Evolutionary conservation across 2,888 invertebrate species (phyloP).

Genomic region (Agrypnus murinus): DNA sequence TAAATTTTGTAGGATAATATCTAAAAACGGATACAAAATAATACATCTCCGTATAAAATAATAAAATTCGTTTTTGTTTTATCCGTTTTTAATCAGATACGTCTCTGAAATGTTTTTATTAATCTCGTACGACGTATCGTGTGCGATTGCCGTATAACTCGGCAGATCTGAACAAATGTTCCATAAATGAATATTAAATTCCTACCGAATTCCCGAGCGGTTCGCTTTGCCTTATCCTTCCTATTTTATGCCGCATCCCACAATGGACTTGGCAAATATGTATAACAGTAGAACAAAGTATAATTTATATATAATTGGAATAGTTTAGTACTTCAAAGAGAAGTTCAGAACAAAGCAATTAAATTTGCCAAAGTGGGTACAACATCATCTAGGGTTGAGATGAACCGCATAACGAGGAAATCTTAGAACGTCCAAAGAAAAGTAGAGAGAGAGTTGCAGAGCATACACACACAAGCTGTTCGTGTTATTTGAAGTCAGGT

Average conservation of each 20-base stretch:
- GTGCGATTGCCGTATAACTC: slow-evolving; percentile 37
- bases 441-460: slow-evolving; percentile 18
- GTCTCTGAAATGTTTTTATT: slow-evolving; percentile 33
- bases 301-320: slow-evolving; percentile 55
- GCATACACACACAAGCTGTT: slow-evolving; percentile 37
- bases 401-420: slow-evolving; percentile 43
- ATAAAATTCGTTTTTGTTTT: no score
- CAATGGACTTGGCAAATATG: slow-evolving; percentile 50
- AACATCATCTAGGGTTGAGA: slow-evolving; percentile 32
- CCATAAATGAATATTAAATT: slow-evolving; percentile 51
- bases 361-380: slow-evolving; percentile 44
- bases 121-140: slow-evolving; percentile 29
- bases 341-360: slow-evolving; percentile 52
- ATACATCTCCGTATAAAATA: no score
- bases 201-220: slow-evolving; percentile 43
- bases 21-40: no score
- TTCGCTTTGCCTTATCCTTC: slow-evolving; percentile 39
- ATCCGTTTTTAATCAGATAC: slow-evolving; percentile 13
- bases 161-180: slow-evolving; percentile 34
- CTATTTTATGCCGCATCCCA: slow-evolving; percentile 42
- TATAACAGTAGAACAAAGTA: slow-evolving; percentile 51
- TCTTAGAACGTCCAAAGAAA: slow-evolving; percentile 38
- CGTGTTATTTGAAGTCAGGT: slow-evolving; percentile 56
- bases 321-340: slow-evolving; percentile 53
- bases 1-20: no score